phyloP scores from a whole-genome alignment of 2,888 invertebrate species.

The Lasioglossum leucozonium region DNA sequence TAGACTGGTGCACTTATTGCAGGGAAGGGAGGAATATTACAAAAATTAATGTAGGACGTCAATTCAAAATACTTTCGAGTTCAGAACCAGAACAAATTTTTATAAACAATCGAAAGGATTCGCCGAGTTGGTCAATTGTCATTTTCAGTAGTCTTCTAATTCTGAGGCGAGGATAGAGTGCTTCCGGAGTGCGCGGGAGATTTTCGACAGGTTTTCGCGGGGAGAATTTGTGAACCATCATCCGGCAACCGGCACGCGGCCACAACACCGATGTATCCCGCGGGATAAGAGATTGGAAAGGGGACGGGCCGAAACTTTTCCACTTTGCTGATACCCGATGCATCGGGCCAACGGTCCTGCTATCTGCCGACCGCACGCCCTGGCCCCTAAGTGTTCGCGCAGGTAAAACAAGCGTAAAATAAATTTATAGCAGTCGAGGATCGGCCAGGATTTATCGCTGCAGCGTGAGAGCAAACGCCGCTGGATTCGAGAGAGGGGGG shows the following conservation, averaged over 20 bases:
- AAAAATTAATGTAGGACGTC: too few species aligned
- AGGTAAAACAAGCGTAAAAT: not conserved
- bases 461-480: not conserved
- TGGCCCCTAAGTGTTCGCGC: not conserved
- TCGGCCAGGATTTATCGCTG: not conserved
- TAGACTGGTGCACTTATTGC: too few species aligned
- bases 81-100: too few species aligned
- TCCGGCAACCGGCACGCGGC: conserved; percentile 30
- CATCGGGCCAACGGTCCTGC: not conserved
- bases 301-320: conserved; percentile 11
- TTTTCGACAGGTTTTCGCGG: not conserved
- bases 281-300: conserved; percentile 22
- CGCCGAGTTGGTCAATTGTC: too few species aligned
- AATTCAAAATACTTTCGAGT: too few species aligned
- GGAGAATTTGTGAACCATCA: conserved; percentile 19
- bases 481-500: not conserved
- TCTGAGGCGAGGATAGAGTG: too few species aligned
- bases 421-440: not conserved
- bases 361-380: not conserved
- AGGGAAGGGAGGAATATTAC: not conserved
- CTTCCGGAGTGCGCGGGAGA: too few species aligned
- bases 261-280: conserved; percentile 39
- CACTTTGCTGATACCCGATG: conserved; percentile 13
- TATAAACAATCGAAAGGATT: too few species aligned
- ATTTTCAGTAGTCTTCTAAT: too few species aligned